These are phyloP conservation scores for Empidonax traillii DNA, from an alignment of 2,113 vertebrate genomes.

Conservation along the genomic window DNA sequence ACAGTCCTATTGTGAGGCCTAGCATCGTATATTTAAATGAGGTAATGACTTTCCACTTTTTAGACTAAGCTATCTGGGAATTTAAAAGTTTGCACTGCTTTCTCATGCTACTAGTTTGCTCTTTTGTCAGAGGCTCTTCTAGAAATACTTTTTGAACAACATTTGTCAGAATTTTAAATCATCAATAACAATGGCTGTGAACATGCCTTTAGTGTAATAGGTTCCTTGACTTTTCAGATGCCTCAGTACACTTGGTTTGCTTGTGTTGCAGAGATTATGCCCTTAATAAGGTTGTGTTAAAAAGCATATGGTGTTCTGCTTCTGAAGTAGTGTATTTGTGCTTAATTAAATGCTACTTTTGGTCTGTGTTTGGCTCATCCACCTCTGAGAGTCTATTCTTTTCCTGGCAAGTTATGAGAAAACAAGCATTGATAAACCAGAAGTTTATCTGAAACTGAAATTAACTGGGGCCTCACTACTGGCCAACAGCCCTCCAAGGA, in stretches of 20 bases:
- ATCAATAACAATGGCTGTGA: background rate
- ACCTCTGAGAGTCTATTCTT: too few species aligned
- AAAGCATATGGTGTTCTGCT: background rate
- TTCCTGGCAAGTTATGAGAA: too few species aligned
- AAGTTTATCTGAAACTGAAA: too few species aligned
- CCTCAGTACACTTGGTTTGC: background rate
- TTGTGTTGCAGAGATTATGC: background rate
- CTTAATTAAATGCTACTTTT: too few species aligned
- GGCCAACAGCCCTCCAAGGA: too few species aligned
- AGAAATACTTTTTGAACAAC: background rate
- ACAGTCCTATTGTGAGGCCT: background rate
- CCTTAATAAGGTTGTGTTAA: background rate
- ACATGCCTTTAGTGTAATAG: background rate
- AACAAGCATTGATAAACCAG: too few species aligned
- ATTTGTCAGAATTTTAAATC: background rate
- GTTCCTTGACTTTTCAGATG: background rate
- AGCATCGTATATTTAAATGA: background rate
- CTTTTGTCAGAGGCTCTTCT: background rate
- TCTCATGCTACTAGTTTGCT: background rate
- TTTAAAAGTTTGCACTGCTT: background rate
- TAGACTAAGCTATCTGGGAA: background rate
- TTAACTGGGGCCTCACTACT: too few species aligned
- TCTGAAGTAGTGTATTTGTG: background rate
- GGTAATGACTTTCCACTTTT: background rate
- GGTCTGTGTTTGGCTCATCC: too few species aligned